A percentile compares a stretch with the other conserved stretches of the same genome.
Conservation (phyloP, 2,797 vertebrate genomes). For the Pterois miles region DNA sequence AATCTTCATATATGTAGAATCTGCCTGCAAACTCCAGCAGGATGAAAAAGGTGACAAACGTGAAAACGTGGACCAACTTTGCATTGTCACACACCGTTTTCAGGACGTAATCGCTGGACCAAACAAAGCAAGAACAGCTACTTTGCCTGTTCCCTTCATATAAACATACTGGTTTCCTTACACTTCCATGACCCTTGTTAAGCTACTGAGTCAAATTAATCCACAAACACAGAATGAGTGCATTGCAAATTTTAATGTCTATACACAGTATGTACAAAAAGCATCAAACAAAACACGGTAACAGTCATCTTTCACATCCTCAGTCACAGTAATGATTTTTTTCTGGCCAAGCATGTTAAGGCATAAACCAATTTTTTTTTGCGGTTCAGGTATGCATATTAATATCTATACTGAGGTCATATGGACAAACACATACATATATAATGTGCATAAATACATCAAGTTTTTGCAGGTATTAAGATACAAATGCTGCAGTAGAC, state of each 20-base stretch:
- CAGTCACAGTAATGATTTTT: constrained; percentile 37
- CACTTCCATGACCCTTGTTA: background rate
- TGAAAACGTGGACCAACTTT: too few species aligned
- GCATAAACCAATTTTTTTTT: constrained; percentile 14
- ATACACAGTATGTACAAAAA: constrained; percentile 51
- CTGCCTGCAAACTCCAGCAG: background rate
- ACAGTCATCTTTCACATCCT: constrained; percentile 47
- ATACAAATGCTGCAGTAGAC: constrained; percentile 19
- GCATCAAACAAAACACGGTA: constrained; percentile 30
- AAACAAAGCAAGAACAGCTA: background rate
- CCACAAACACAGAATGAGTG: background rate
- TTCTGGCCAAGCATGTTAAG: constrained; percentile 3
- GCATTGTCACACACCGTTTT: background rate
- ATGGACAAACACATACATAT: constrained; percentile 34
- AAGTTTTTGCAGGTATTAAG: constrained; percentile 45
- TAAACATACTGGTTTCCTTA: background rate
- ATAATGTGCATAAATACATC: constrained; percentile 48
- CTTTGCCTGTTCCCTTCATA: background rate
- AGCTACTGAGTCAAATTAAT: background rate
- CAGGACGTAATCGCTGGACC: background rate
- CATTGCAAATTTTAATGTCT: constrained; percentile 22
- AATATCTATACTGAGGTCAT: constrained; percentile 11
- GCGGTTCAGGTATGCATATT: background rate
- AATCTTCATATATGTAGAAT: background rate
- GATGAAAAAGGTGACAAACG: background rate